Base-by-base conservation (phyloP, 1,140 invertebrate species). In the Hestina assimilis region DNA sequence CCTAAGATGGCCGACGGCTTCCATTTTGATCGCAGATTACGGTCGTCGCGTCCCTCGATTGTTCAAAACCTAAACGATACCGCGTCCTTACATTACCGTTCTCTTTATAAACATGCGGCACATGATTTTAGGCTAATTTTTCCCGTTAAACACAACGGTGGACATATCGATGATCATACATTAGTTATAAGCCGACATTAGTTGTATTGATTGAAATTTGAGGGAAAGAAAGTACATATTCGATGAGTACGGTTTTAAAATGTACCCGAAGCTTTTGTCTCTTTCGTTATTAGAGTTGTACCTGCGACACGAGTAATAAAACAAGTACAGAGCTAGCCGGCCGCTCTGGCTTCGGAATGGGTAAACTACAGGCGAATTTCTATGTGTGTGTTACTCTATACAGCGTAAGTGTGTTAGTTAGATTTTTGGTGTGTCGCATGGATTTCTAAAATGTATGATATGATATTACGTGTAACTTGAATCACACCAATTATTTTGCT, bases 11-110 rank as follows among this genome's bases (percentile, higher is more conserved):
- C 84, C 72, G 83, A 66, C 75, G 69, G 83, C 77, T 81, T 82
- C 84, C 84, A 87, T 86, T 86, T 86, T 87, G 82, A 87, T 87
- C 75, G 79, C 75, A 82, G 83, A 84, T 87, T 84, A 87, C 75
- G 55, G 62, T 66, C 72, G 60, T 66, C 72, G 75, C 77, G 75
- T 83, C 74, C 80, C 68, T 61, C 73, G 66, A 66, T 66, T 73
- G 70, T 69, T 80, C 75, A 80, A 84, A 87, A 67, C 84, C 84
- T 87, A 76, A 73, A 62, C 66, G 69, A 58, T 68, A 61, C 69
- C 47, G 54, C 74, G 72, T 69, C 60, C 60, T 41, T 59, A 59
- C 45, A 56, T 66, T 68, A 72, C 54, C 52, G 59, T 59, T 65
- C 66, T 59, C 66, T 66, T 69, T 57, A 64, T 55, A 59, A 70